phyloP scores from a whole-genome alignment of 2,797 vertebrate genomes.

The Merluccius polli region DNA sequence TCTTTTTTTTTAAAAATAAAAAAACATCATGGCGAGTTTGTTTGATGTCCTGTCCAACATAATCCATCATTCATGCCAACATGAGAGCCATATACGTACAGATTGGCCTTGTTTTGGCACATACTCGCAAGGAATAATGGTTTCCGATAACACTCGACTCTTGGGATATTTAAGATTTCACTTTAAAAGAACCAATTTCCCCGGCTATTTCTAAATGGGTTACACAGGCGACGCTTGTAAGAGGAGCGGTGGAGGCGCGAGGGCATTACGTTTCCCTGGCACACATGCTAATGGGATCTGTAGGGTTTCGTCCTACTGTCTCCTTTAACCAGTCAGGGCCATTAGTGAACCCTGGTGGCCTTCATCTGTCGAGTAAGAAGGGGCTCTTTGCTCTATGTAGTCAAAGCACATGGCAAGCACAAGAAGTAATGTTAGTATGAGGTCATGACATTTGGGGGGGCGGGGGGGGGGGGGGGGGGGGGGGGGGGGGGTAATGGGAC shows the following conservation, averaged over 20 bases:
- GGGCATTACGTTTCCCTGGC: slow-evolving; percentile 56
- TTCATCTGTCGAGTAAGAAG: slow-evolving; percentile 32
- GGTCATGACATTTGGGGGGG: too few species aligned
- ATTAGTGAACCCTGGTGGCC: slow-evolving; percentile 54
- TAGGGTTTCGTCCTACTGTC: slow-evolving; percentile 27
- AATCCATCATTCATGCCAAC: slow-evolving; percentile 49
- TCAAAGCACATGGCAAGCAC: slow-evolving; percentile 27
- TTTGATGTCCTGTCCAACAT: slow-evolving; percentile 40
- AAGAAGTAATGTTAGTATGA: too few species aligned
- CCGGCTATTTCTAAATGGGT: background rate
- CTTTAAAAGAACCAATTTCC: too few species aligned
- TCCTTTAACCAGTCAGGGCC: slow-evolving; percentile 39
- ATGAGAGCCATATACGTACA: background rate
- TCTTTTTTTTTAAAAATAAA: slow-evolving; percentile 40
- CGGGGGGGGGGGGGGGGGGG: too few species aligned
- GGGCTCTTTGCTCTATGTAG: slow-evolving; percentile 10
- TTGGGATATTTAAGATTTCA: too few species aligned
- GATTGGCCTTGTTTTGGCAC: background rate
- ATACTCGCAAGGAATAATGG: too few species aligned
- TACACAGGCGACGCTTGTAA: background rate
- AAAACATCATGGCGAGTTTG: slow-evolving; percentile 42
- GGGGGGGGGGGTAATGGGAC: too few species aligned
- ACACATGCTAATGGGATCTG: slow-evolving; percentile 50
- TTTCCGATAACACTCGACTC: too few species aligned
- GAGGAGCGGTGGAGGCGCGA: slow-evolving; percentile 16